Base-by-base conservation (phyloP, 2,888 invertebrate genomes). In the Sesamia inferens region DNA sequence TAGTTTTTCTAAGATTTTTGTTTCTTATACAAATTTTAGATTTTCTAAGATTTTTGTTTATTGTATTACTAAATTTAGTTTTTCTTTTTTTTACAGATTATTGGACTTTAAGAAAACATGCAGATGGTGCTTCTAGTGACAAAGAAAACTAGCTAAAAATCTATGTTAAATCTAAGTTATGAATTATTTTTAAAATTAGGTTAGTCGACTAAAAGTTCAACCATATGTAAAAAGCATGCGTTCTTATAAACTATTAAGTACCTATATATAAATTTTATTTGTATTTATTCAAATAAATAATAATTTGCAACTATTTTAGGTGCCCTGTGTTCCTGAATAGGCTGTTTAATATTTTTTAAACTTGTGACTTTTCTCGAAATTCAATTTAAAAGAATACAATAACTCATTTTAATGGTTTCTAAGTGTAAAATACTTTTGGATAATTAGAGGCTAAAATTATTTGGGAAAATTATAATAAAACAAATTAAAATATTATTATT, bases 51-150 rank as follows among this genome's bases (percentile, higher is more conserved):
- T 31, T 59, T 24, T 11, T 14, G 0, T n/a, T 31, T 39, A 14
- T 1, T 19, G 22, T 31, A 31, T 2, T 42, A 19, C 22, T 81
- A 22, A 79, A 68, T 55, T 44, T 54, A 14, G 44, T 68, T 86
- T 87, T 90, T 91, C 82, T 31, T 84, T 88, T 88, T 85, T 65
- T 96, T 94, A 76, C 96, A 96, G 96, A 96, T 95, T 96, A 96
- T 81, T 96, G 96, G 96, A 96, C 96, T 24, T 89, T 95, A 79
- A 91, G 96, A 86, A 96, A 96, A 89, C 93, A 94, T 79, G 87
- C 94, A 61, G 96, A 96, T 16, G 89, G 92, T 1, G 90, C 93
- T 31, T 91, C 94, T 5, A 96, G 96, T 81, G 96, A 96, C 88
- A 96, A 96, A 90, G 96, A 96, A 90, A 96, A 96, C 81, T 96